These are phyloP conservation scores for Temnothorax longispinosus DNA, from an alignment of 1,140 invertebrate species.

Conservation along the genomic window DNA sequence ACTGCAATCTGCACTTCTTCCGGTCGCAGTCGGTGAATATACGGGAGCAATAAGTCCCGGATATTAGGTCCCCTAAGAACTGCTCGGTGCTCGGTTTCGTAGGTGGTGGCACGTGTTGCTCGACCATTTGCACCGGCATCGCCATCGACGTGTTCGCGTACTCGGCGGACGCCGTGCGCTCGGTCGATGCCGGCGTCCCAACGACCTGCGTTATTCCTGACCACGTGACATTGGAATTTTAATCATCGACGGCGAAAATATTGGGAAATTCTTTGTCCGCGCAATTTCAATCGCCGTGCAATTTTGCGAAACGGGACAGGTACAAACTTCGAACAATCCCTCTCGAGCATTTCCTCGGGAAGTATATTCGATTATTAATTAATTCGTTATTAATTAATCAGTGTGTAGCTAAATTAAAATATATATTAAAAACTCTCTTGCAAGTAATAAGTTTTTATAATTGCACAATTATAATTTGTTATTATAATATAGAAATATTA, in stretches of 20 bases:
- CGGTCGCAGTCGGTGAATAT: conserved; percentile 96
- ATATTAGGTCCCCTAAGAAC: conserved; percentile 93
- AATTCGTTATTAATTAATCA: not conserved
- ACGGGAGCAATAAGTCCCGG: conserved; percentile 95
- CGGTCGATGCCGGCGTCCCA: conserved; percentile 42
- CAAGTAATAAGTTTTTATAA: not conserved
- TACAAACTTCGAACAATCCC: not conserved
- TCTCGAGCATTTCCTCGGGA: not conserved
- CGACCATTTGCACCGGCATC: conserved; percentile 79
- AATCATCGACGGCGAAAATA: conserved; percentile 47
- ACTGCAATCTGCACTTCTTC: conserved; percentile 94
- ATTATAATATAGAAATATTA: not conserved
- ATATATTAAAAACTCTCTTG: not conserved
- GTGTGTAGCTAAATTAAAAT: not conserved
- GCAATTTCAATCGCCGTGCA: conserved; percentile 26
- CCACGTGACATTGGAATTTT: conserved; percentile 53
- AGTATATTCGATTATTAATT: not conserved
- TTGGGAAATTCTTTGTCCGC: conserved; percentile 40
- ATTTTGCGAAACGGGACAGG: not conserved
- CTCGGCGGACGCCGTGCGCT: conserved; percentile 64
- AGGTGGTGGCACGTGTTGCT: conserved; percentile 75
- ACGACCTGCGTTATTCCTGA: conserved; percentile 78
- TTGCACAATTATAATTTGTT: not conserved
- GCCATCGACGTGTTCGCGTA: conserved; percentile 80
- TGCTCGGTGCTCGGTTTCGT: conserved; percentile 86